Evolutionary conservation across 2,888 invertebrate genomes (phyloP).

Genomic region (Drosophila gaucha): DNA sequence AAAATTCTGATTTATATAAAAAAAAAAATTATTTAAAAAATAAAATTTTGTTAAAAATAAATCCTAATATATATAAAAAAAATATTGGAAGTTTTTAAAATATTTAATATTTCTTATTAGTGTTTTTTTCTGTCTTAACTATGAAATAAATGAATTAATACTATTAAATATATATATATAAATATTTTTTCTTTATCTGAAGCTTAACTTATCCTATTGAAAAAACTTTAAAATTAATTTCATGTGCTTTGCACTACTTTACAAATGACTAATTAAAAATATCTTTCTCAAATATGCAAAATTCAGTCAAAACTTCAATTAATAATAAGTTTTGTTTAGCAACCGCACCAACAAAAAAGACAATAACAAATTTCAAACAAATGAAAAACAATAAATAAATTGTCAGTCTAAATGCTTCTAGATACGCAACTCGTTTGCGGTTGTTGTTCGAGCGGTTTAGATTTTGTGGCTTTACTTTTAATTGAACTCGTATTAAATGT

Average conservation of each 20-base stretch:
- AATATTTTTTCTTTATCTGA: too few relatives aligned
- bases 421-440: conserved; percentile 50
- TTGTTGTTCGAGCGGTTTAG: conserved; percentile 14
- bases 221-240: not conserved
- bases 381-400: conserved; percentile 46
- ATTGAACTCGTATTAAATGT: conserved; percentile 27
- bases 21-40: too few relatives aligned
- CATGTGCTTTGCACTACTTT: not conserved
- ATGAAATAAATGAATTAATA: too few relatives aligned
- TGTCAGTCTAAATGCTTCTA: conserved; percentile 7
- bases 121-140: too few relatives aligned
- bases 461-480: conserved; percentile 17
- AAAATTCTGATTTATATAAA: too few relatives aligned
- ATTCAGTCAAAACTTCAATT: not conserved
- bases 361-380: conserved; percentile 20
- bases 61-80: too few relatives aligned
- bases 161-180: too few relatives aligned
- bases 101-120: too few relatives aligned
- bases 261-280: not conserved
- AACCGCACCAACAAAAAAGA: conserved; percentile 34
- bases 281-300: not conserved
- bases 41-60: too few relatives aligned
- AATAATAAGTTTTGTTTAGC: not conserved
- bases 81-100: too few relatives aligned
- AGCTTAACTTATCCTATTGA: too few relatives aligned